phyloP scores from a whole-genome alignment of 2,888 invertebrate species.

The Nymphalis polychloros region DNA sequence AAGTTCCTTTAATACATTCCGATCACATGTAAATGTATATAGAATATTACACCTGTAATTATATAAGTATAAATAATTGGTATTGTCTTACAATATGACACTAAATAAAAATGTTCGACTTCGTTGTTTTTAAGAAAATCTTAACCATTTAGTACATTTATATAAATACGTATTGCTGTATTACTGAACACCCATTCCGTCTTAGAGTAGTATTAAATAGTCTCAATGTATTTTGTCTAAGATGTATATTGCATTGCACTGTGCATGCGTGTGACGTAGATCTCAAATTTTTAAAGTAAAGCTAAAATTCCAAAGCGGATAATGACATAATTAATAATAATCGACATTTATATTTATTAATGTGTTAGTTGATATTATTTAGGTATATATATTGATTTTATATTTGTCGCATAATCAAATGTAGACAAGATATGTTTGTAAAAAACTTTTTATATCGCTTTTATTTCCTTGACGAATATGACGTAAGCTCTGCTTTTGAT shows the following conservation, averaged over 20 bases:
- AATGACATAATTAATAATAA: no score
- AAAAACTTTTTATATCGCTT: no score
- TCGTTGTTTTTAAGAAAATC: no score
- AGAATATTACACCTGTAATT: neutral
- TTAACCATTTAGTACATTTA: neutral
- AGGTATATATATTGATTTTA: no score
- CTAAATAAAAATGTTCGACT: neutral
- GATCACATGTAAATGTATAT: constrained; percentile 4
- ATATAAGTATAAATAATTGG: neutral
- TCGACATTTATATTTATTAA: no score
- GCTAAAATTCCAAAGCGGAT: neutral
- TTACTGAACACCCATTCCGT: constrained; percentile 18
- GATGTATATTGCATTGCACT: neutral
- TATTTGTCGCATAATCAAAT: no score
- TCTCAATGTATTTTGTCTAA: constrained; percentile 9
- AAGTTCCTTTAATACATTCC: neutral
- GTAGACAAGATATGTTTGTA: no score
- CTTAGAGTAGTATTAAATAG: constrained; percentile 27
- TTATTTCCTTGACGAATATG: neutral
- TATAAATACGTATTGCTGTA: neutral
- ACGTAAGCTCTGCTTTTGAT: neutral
- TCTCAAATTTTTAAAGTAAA: constrained; percentile 20
- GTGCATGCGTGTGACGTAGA: constrained; percentile 5
- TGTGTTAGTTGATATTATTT: no score
- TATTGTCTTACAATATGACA: neutral